A percentile compares a stretch with the other conserved stretches of the same genome.
phyloP scores from a whole-genome alignment of 2,797 vertebrate genomes.

The Catamblyrhynchus diadema region DNA sequence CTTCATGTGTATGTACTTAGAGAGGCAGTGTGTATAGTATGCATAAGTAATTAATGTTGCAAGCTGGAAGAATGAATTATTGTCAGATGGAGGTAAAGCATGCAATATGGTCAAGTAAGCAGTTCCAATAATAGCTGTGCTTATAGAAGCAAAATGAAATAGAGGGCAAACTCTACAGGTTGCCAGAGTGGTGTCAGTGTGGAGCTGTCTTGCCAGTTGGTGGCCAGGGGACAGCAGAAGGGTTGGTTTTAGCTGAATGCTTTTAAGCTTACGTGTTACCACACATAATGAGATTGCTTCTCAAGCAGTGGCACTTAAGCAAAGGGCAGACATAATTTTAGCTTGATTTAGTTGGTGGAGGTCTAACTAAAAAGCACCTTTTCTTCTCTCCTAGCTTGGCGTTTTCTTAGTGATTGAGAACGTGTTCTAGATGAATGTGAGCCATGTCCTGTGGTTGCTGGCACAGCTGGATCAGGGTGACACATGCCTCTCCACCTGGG shows the following conservation, averaged over 20 bases:
- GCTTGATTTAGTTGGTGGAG: background rate
- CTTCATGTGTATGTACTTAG: background rate
- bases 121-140: constrained; percentile 45
- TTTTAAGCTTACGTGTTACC: background rate
- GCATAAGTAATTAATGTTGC: constrained; percentile 27
- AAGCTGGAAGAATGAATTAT: constrained; percentile 37
- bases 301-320: background rate
- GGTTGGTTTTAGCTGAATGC: constrained; percentile 20
- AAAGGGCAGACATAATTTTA: background rate
- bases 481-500: background rate
- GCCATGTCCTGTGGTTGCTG: background rate
- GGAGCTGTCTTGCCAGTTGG: constrained; percentile 36
- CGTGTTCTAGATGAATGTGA: background rate
- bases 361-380: background rate
- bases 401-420: background rate
- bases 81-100: constrained; percentile 40
- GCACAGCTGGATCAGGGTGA: background rate
- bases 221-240: constrained; percentile 35
- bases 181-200: constrained; percentile 9
- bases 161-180: constrained; percentile 36
- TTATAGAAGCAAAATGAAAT: constrained; percentile 38
- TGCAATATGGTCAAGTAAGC: constrained; percentile 40
- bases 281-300: background rate
- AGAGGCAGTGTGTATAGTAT: background rate
- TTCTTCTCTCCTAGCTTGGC: background rate